Percentiles rank a stretch among this genome's conserved stretches.
Evolutionary conservation across 2,888 invertebrate genomes (phyloP).

Genomic region (Dryocosmus kuriphilus): DNA sequence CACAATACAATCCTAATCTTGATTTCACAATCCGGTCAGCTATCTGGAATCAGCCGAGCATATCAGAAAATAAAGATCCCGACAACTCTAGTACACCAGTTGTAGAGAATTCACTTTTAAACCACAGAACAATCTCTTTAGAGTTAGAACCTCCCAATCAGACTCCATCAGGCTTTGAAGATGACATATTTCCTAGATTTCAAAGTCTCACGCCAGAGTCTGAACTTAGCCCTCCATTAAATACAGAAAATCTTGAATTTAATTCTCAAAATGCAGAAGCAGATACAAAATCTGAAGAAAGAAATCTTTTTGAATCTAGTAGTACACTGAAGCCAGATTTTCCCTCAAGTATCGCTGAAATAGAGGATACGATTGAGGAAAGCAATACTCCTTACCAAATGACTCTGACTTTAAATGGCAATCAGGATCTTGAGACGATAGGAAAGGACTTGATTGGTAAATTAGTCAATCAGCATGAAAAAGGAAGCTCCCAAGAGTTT

Average conservation of each 20-base stretch:
- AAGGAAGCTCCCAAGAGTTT: constrained; percentile 35
- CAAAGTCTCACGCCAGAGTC: background rate
- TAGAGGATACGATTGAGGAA: constrained; percentile 50
- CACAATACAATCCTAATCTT: background rate
- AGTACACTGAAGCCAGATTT: background rate
- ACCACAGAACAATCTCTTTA: constrained; percentile 7
- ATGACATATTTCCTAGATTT: background rate
- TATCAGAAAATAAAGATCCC: background rate
- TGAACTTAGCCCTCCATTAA: background rate
- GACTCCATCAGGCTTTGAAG: background rate
- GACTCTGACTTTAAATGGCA: constrained; percentile 60
- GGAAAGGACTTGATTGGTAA: constrained; percentile 53
- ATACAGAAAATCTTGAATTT: background rate
- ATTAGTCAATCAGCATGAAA: constrained; percentile 58
- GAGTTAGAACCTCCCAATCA: constrained; percentile 10
- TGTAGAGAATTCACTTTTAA: background rate
- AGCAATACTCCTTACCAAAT: constrained; percentile 64
- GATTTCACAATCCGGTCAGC: constrained; percentile 9
- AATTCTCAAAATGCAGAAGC: background rate
- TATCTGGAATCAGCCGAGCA: background rate
- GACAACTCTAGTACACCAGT: background rate
- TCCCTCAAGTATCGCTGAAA: constrained; percentile 36
- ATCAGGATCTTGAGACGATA: constrained; percentile 51
- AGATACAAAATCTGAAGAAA: background rate
- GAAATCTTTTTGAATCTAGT: background rate